Percentiles rank a stretch among this genome's conserved stretches.
These are phyloP conservation scores for Ceyx margarethae DNA, from an alignment of 2,113 vertebrate genomes.

Conservation along the genomic window DNA sequence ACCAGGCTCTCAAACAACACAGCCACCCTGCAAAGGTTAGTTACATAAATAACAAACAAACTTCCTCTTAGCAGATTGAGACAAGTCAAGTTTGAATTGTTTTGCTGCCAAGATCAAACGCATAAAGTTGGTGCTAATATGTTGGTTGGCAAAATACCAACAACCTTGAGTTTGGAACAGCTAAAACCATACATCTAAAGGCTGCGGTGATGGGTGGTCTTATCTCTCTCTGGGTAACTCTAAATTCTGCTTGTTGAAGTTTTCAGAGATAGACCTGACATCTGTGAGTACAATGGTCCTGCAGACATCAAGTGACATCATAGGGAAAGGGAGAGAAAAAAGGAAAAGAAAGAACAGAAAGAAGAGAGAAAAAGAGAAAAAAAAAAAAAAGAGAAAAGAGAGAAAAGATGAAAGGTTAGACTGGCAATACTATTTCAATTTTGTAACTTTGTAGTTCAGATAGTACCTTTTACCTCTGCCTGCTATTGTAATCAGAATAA, in stretches of 20 bases:
- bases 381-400: too few relatives aligned
- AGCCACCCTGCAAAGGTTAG: constrained; percentile 23
- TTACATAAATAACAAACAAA: constrained; percentile 26
- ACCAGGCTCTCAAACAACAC: not conserved
- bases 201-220: not conserved
- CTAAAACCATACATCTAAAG: not conserved
- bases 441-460: not conserved
- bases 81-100: constrained; percentile 10
- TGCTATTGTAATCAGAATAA: not conserved
- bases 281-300: not conserved
- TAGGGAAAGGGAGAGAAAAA: not conserved
- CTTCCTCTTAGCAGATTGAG: not conserved
- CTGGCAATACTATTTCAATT: not conserved
- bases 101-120: not conserved
- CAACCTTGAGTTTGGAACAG: not conserved
- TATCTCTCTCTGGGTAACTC: not conserved
- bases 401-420: not conserved
- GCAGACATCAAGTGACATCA: not conserved
- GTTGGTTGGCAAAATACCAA: not conserved
- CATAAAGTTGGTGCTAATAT: not conserved
- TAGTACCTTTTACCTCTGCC: not conserved
- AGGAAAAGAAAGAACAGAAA: too few relatives aligned
- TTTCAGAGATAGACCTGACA: not conserved
- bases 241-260: not conserved
- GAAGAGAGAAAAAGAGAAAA: too few relatives aligned